Evolutionary conservation across 2,888 invertebrate species (phyloP).

Genomic region (Hypsopygia costalis): DNA sequence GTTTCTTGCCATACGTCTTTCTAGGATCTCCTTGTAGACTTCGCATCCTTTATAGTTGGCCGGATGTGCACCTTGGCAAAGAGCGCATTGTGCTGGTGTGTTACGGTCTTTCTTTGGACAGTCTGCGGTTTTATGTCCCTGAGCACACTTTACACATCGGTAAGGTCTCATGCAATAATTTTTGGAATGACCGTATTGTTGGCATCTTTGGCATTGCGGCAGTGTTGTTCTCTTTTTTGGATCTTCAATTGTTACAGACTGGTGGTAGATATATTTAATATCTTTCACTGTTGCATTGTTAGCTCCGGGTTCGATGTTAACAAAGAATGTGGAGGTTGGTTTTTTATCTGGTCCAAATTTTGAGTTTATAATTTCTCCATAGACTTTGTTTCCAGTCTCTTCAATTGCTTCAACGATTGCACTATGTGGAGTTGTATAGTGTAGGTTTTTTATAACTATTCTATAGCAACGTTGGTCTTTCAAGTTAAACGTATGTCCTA

Average conservation of each 20-base stretch:
- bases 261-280: conserved; percentile 15
- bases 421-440: conserved; percentile 10
- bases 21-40: neutral
- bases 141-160: conserved; percentile 10
- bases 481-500: conserved; percentile 15
- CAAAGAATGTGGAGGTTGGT: neutral
- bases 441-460: conserved; percentile 15
- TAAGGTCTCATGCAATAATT: conserved; percentile 10
- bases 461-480: conserved; percentile 12
- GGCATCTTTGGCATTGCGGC: conserved; percentile 21
- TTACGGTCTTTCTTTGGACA: too few species aligned
- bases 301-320: conserved; percentile 32
- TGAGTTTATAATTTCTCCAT: conserved; percentile 5
- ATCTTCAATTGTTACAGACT: conserved; percentile 19
- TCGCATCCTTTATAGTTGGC: neutral
- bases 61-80: neutral
- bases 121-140: conserved; percentile 1
- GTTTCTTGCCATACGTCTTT: neutral
- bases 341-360: neutral
- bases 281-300: conserved; percentile 20
- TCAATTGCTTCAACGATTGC: conserved; percentile 10
- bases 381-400: conserved; percentile 12
- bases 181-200: conserved; percentile 22
- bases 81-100: neutral
- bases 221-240: conserved; percentile 16